phyloP scores from a whole-genome alignment of 2,888 invertebrate genomes.

The Dorcus hopei region DNA sequence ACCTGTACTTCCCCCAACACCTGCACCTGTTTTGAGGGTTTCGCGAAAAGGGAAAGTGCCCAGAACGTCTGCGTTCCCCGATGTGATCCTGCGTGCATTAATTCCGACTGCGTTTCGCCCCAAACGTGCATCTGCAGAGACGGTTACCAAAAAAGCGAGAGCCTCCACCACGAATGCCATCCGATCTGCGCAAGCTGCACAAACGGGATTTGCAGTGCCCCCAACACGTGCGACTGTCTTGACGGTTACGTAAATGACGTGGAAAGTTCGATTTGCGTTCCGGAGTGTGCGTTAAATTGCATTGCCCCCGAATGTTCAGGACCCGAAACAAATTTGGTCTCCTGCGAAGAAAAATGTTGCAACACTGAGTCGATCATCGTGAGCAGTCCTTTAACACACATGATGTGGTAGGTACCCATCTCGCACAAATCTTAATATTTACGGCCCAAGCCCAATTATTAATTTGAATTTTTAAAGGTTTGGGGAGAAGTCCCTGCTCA shows the following conservation, averaged over 20 bases:
- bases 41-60: constrained; percentile 16
- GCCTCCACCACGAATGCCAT: constrained; percentile 10
- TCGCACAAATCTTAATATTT: too few species aligned
- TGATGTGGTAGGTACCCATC: too few species aligned
- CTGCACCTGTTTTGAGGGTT: constrained; percentile 28
- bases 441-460: too few species aligned
- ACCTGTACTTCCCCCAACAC: constrained; percentile 25
- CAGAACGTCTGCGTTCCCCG: constrained; percentile 31
- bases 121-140: constrained; percentile 19
- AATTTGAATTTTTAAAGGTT: too few species aligned
- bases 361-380: constrained; percentile 25
- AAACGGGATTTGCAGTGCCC: constrained; percentile 32
- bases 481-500: too few species aligned
- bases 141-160: constrained; percentile 1
- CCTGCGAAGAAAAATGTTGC: constrained; percentile 33
- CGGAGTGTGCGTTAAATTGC: constrained; percentile 34
- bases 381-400: too few species aligned
- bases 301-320: constrained; percentile 28
- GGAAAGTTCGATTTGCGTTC: constrained; percentile 25
- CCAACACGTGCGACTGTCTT: constrained; percentile 28
- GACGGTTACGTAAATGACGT: constrained; percentile 28
- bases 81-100: constrained; percentile 26
- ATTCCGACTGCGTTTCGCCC: constrained; percentile 29
- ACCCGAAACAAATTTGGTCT: neutral
- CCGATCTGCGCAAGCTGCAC: constrained; percentile 31